Percentiles rank a stretch among this genome's conserved stretches.
Conservation (phyloP, 2,888 invertebrate genomes). For the Uloborus plumipes region DNA sequence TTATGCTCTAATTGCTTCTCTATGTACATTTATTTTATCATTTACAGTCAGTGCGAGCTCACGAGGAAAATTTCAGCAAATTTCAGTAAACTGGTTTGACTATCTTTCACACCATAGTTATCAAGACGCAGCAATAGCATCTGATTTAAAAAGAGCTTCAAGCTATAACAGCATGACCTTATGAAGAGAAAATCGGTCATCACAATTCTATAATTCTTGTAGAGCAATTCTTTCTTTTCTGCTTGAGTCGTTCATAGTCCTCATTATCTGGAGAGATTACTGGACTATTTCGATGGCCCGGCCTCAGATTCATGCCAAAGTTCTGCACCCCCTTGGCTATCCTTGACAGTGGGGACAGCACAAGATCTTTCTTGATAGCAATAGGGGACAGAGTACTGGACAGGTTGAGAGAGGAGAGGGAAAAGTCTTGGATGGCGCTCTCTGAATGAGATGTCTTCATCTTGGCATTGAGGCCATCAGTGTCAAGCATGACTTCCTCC, state of each 20-base stretch:
- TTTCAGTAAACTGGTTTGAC: too few species aligned
- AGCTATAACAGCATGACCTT: too few species aligned
- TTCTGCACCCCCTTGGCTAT: constrained; percentile 89
- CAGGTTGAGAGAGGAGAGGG: constrained; percentile 61
- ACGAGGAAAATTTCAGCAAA: too few species aligned
- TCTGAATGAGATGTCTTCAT: constrained; percentile 85
- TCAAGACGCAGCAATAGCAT: too few species aligned
- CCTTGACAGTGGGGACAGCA: constrained; percentile 80
- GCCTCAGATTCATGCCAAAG: constrained; percentile 81
- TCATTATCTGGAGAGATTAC: constrained; percentile 48
- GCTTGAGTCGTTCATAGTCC: constrained; percentile 59
- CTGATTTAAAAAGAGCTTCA: too few species aligned
- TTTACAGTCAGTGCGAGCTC: too few species aligned
- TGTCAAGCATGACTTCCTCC: constrained; percentile 58
- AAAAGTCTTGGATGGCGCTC: constrained; percentile 77
- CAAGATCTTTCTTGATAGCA: constrained; percentile 67
- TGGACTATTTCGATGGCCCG: constrained; percentile 14
- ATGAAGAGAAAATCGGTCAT: constrained; percentile 3
- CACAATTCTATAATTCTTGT: constrained; percentile 66
- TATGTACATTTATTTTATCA: neutral
- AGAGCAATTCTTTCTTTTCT: constrained; percentile 61
- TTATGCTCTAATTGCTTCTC: neutral
- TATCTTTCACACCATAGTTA: too few species aligned
- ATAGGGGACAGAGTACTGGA: constrained; percentile 64
- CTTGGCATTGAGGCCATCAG: constrained; percentile 63